Conservation (phyloP, 2,797 vertebrate species). For the Platyrinchus mystaceus region DNA sequence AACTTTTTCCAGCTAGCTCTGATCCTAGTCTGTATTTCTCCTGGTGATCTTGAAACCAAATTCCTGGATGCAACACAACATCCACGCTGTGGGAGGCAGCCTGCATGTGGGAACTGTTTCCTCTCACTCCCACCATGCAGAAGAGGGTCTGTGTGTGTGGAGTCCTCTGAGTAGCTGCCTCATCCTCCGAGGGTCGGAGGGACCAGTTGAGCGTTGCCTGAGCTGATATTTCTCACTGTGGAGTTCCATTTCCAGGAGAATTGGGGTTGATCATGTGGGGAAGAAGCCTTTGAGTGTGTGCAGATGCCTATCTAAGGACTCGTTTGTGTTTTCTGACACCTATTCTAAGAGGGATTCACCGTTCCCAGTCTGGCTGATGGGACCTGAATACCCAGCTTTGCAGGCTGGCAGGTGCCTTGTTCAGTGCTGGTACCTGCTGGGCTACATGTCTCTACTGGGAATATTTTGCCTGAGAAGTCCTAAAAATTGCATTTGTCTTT, state of each 20-base stretch:
- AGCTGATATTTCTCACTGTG: fast-evolving
- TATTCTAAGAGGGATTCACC: background rate
- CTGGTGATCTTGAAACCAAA: background rate
- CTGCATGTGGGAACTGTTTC: background rate
- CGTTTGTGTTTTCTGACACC: background rate
- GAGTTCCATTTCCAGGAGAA: background rate
- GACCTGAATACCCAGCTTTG: background rate
- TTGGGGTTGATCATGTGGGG: background rate
- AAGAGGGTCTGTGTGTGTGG: background rate
- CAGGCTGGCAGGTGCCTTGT: background rate
- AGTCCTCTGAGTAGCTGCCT: background rate
- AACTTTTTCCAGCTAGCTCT: background rate
- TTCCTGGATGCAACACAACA: background rate
- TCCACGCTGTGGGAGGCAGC: background rate
- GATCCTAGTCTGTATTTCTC: background rate
- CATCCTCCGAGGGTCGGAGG: fast-evolving
- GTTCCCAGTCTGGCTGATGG: background rate
- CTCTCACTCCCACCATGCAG: background rate
- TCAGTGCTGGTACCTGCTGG: background rate
- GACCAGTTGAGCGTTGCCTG: background rate
- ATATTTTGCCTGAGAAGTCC: background rate
- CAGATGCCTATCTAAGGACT: background rate
- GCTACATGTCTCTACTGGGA: background rate
- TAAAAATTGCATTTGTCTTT: background rate
- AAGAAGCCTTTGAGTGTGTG: background rate